Base-by-base conservation (phyloP, 2,888 invertebrate species). In the Dichetophora obliterata region DNA sequence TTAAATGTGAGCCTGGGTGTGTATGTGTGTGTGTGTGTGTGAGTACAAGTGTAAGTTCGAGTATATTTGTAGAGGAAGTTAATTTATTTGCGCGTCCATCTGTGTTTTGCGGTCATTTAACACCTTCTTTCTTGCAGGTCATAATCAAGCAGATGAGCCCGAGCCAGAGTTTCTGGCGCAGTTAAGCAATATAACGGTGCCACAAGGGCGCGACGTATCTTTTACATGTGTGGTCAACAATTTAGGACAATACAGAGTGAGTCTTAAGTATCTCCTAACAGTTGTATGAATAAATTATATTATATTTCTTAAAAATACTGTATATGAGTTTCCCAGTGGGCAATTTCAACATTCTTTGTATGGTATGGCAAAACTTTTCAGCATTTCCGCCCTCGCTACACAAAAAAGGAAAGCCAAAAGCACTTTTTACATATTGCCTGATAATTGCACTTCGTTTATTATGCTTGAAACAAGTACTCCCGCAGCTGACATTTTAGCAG, bases 161-260 rank as follows among this genome's bases (percentile, higher is more conserved):
- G 92, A 92, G 84, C 96, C 97, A 5, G 94, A 95, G 88, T 97
- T 97, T 90, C 91, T 96, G 84, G 94, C 94, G 82, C 94, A 94
- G 75, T 90, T 97, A 86, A 94, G 95, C 87, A 97, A 97, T 89
- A 93, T 95, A 87, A 96, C 96, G 59, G 95, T 96, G 78, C 93
- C 95, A 75, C 95, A 95, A 89, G 96, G 97, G 76, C 91, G 96
- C 74, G 96, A 97, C 88, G 94, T 96, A 77, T 94, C 93, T 87
- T 96, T 97, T 90, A 96, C 96, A 71, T 97, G 97, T 88, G 94
- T 96, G 83, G 96, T 97, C 86, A 96, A 96, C 90, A 95, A 96
- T 90, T 93, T 97, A 83, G 95, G 95, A 82, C 91, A 93, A 86
- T 96, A 95, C 90, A 94, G 95, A 93, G 97, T 96, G 91, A 91